Percentiles rank a stretch among this genome's conserved stretches.
These are phyloP conservation scores for Mycetomoellerius zeteki DNA, from an alignment of 1,140 invertebrate species.

Conservation along the genomic window DNA sequence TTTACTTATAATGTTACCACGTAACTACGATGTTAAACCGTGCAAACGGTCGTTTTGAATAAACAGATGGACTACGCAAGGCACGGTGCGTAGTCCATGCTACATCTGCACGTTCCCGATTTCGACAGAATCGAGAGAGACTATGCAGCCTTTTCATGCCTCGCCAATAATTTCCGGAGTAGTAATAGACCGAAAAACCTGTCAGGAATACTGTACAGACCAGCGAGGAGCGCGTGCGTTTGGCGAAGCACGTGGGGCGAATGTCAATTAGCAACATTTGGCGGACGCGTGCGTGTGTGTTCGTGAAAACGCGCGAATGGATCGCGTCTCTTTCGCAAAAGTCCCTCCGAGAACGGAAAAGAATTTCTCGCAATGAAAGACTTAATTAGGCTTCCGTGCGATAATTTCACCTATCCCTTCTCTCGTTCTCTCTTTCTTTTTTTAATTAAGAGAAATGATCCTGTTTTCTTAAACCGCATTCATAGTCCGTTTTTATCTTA, in stretches of 20 bases:
- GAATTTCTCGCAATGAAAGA: background rate
- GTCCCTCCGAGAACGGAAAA: background rate
- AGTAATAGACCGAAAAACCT: constrained; percentile 52
- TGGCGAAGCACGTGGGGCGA: background rate
- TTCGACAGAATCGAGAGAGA: constrained; percentile 49
- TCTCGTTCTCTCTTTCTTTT: background rate
- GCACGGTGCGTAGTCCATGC: no score
- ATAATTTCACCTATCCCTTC: background rate
- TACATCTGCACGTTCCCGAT: constrained; percentile 14
- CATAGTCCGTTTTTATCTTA: no score
- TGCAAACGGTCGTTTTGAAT: constrained; percentile 26
- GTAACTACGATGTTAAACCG: constrained; percentile 13
- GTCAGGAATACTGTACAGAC: constrained; percentile 28
- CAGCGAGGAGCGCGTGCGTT: background rate
- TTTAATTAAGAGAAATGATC: no score
- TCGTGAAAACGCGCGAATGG: background rate
- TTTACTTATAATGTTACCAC: constrained; percentile 4
- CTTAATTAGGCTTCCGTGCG: background rate
- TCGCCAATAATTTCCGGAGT: constrained; percentile 47
- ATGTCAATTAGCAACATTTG: constrained; percentile 22
- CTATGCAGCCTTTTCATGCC: constrained; percentile 41
- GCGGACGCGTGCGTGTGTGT: background rate
- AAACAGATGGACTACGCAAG: constrained; percentile 12
- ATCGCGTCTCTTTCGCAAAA: background rate
- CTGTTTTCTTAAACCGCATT: no score